These are phyloP conservation scores for Pollenia angustigena DNA, from an alignment of 2,888 invertebrate species.

Conservation along the genomic window DNA sequence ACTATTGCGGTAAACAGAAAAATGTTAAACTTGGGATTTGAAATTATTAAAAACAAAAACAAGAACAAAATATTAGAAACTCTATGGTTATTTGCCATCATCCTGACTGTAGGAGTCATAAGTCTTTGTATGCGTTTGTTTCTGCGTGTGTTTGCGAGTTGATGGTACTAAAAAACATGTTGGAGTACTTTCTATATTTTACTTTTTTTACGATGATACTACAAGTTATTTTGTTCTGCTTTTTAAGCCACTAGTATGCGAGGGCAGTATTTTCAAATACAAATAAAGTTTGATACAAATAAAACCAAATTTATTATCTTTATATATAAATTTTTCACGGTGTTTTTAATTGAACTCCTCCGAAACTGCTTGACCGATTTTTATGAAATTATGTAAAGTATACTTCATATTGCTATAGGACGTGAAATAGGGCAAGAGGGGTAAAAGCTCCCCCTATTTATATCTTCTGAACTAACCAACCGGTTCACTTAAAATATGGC, in stretches of 20 bases:
- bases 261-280: not conserved
- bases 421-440: too few relatives aligned
- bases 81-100: slow-evolving; percentile 44
- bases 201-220: slow-evolving; percentile 54
- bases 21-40: slow-evolving; percentile 73
- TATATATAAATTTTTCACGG: too few relatives aligned
- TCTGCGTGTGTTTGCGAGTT: slow-evolving; percentile 28
- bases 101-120: slow-evolving; percentile 22
- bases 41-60: slow-evolving; percentile 68
- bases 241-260: slow-evolving; percentile 21
- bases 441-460: too few relatives aligned
- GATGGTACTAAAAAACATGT: slow-evolving; percentile 55
- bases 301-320: too few relatives aligned
- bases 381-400: too few relatives aligned
- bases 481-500: too few relatives aligned
- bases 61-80: slow-evolving; percentile 58
- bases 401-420: too few relatives aligned
- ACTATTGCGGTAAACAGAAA: slow-evolving; percentile 69
- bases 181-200: slow-evolving; percentile 59
- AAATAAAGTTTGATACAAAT: too few relatives aligned
- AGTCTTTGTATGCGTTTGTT: not conserved
- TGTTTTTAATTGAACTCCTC: too few relatives aligned
- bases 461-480: too few relatives aligned
- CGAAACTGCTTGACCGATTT: too few relatives aligned
- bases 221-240: slow-evolving; percentile 46